Evolutionary conservation across 2,797 vertebrate genomes (phyloP).

Genomic region (Trachurus trachurus): DNA sequence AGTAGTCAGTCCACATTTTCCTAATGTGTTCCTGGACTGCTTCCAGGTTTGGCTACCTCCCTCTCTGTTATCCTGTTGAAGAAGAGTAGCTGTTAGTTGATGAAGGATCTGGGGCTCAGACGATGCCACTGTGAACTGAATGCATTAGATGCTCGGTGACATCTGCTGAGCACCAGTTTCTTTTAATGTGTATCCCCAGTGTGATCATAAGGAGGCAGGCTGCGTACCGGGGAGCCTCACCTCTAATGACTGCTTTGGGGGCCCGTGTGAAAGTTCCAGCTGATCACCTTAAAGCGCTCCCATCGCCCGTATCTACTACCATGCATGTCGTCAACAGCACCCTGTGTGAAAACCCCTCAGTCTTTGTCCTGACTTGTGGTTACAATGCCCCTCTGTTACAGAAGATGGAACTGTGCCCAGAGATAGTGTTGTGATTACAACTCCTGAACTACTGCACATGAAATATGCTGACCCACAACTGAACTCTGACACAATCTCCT

Average conservation of each 20-base stretch:
- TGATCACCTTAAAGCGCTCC: constrained; percentile 31
- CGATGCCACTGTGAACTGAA: not conserved
- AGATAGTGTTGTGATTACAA: constrained; percentile 34
- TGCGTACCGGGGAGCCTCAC: constrained; percentile 15
- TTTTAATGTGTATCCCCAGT: constrained; percentile 13
- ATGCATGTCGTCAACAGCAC: constrained; percentile 21
- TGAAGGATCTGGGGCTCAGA: constrained; percentile 10
- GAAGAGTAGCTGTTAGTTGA: not conserved
- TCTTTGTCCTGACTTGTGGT: constrained; percentile 34
- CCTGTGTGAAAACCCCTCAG: constrained; percentile 19
- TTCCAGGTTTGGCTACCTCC: not conserved
- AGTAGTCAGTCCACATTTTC: not conserved
- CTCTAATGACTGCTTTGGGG: constrained; percentile 8
- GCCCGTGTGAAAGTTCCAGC: constrained; percentile 19
- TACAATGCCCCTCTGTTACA: constrained; percentile 29
- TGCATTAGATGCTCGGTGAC: not conserved
- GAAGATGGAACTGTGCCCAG: constrained; percentile 10
- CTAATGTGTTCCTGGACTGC: too few species aligned
- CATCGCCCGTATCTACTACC: constrained; percentile 1
- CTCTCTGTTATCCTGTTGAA: not conserved
- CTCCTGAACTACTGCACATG: constrained; percentile 19
- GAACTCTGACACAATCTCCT: constrained; percentile 1
- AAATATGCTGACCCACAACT: constrained; percentile 9
- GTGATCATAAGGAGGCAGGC: constrained; percentile 14
- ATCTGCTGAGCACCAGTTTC: constrained; percentile 11